Percentiles rank a stretch among this genome's conserved stretches.
Evolutionary conservation across 2,113 vertebrate species (phyloP).

Genomic region (Pithys albifrons): DNA sequence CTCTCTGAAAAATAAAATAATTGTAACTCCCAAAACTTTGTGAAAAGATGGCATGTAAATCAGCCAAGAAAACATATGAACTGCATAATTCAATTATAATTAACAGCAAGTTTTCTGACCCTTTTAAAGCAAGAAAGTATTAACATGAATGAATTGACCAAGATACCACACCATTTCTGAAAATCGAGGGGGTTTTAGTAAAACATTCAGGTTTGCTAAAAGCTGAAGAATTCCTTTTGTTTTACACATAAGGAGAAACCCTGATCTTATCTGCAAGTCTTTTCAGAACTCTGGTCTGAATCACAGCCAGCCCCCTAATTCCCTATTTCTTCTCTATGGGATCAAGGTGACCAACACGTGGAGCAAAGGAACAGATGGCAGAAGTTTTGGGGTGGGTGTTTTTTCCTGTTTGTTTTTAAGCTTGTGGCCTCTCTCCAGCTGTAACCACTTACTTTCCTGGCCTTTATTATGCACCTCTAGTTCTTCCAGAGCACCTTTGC

Average conservation of each 20-base stretch:
- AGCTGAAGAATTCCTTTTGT: neutral
- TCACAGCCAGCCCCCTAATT: neutral
- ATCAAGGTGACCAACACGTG: neutral
- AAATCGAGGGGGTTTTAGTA: neutral
- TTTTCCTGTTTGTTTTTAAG: slow-evolving; percentile 2
- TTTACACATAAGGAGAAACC: neutral
- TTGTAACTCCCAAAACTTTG: neutral
- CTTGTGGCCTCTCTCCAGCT: neutral
- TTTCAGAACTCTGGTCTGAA: neutral
- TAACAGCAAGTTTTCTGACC: neutral
- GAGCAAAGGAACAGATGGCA: neutral
- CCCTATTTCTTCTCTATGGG: neutral
- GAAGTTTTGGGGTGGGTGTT: neutral
- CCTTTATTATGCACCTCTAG: neutral
- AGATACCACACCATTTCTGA: neutral
- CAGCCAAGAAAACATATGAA: neutral
- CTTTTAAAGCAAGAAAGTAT: neutral
- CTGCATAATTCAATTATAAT: neutral
- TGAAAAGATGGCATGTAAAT: neutral
- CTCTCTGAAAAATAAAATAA: neutral
- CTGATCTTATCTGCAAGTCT: neutral
- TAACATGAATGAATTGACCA: neutral
- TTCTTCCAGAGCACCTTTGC: neutral
- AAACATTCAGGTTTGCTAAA: neutral
- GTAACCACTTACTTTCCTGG: neutral